phyloP scores from a whole-genome alignment of 1,140 invertebrate species.

The Mactra quadrangularis region DNA sequence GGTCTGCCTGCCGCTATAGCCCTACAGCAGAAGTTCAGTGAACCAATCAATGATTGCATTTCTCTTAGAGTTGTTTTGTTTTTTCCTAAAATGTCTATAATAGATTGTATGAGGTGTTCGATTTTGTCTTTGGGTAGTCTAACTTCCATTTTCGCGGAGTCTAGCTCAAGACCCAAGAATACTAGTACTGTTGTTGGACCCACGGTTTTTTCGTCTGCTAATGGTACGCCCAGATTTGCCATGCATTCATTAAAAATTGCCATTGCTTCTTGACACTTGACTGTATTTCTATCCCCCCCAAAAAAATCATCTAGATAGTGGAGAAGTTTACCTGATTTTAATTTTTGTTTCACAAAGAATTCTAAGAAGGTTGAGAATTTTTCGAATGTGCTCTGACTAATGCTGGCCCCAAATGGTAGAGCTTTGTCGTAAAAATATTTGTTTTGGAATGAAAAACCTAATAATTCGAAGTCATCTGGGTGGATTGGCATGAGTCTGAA shows the following conservation, averaged over 20 bases:
- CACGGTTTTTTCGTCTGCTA: conserved; percentile 31
- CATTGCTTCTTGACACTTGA: neutral
- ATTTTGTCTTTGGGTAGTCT: conserved; percentile 5
- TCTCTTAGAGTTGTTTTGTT: neutral
- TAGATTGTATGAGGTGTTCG: neutral
- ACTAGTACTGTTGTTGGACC: conserved; percentile 9
- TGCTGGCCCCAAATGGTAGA: conserved; percentile 16
- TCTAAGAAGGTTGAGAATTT: conserved; percentile 30
- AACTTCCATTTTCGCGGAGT: neutral
- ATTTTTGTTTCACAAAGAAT: neutral
- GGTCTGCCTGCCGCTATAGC: conserved; percentile 23
- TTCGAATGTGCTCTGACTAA: conserved; percentile 4
- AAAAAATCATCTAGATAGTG: conserved; percentile 50
- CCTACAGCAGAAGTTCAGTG: conserved; percentile 26
- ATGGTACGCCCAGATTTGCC: conserved; percentile 9
- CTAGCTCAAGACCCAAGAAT: conserved; percentile 30
- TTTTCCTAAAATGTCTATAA: neutral
- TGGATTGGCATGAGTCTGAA: conserved; percentile 29
- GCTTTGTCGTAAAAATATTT: conserved; percentile 44
- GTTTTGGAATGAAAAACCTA: conserved; percentile 12
- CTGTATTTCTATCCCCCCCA: neutral
- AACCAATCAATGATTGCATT: conserved; percentile 32
- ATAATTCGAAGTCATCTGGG: conserved; percentile 19
- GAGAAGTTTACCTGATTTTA: neutral
- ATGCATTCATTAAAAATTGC: neutral